A percentile compares a stretch with the other conserved stretches of the same genome.
These are phyloP conservation scores for Cepaea nemoralis DNA, from an alignment of 1,140 invertebrate genomes.

Conservation along the genomic window DNA sequence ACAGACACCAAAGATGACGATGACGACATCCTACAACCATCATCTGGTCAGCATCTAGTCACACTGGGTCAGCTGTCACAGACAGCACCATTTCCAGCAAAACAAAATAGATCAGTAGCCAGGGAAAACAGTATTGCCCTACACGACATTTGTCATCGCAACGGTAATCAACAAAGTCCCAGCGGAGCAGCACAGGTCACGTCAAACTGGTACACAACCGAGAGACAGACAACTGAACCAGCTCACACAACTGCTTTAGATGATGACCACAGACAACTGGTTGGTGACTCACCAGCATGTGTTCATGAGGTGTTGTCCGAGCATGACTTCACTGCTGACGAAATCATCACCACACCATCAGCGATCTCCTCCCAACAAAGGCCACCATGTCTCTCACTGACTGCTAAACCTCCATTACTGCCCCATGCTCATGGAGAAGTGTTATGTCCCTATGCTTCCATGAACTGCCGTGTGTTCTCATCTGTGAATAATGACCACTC, in stretches of 20 bases:
- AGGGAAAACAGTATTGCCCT: not conserved
- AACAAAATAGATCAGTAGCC: not conserved
- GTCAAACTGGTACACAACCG: not conserved
- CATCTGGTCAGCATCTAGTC: not conserved
- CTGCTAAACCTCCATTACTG: too few relatives aligned
- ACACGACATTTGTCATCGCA: not conserved
- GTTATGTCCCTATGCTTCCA: too few relatives aligned
- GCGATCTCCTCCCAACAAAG: not conserved
- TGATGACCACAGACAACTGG: not conserved
- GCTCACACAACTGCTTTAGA: not conserved
- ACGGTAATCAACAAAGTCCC: not conserved
- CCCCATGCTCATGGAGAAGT: too few relatives aligned
- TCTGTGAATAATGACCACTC: conserved; percentile 7
- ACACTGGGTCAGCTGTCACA: not conserved
- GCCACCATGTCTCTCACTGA: too few relatives aligned
- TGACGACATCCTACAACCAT: not conserved
- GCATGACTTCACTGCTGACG: not conserved
- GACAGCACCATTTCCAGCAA: not conserved
- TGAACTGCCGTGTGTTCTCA: not conserved
- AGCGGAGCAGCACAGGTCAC: not conserved
- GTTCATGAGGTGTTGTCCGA: not conserved
- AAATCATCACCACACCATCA: not conserved
- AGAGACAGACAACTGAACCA: not conserved
- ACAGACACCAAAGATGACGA: not conserved
- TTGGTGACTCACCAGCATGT: not conserved